Evolutionary conservation across 2,888 invertebrate genomes (phyloP), one percentile per base, ranked within the genome.

Genomic region (Hyposoter didymator): DNA sequence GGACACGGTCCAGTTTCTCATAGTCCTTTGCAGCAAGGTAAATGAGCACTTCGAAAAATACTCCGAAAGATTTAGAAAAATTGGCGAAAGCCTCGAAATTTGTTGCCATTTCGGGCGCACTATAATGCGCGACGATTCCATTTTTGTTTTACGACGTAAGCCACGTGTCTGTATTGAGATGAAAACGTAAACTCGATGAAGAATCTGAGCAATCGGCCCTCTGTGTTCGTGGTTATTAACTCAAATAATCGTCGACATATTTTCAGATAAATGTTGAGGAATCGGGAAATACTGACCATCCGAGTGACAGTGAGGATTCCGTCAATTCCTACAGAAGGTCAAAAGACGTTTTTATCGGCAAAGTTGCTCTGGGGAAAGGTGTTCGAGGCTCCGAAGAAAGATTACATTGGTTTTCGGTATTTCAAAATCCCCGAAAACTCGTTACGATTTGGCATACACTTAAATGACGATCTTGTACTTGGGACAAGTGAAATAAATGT

Each of bases 391-490:
- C 91, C 6, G 92, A 91, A 0, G 93, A 93, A 78, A 90, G 93
- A 47, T 82, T 93, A 2, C 94, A 94, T 74, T 94, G 94, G 94
- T 92, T 93, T 78, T 93, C 94, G 2, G 91, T 94, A 1, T 86
- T 94, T 17, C 93, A 94, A 85, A 94, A 93, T 88, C 94, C 94
- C 0, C 89, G 94, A 76, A 93, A 93, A 86, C 91, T 94, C n/a
- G 93, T 94, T 5, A 93, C 92, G 0, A 91, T 92, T 10, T 94
- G 94, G 94, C 94, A 94, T 81, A 90, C 90, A 1, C 89, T 94
- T 22, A 94, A 93, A 85, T 94, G 85, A 91, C 47, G 32, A 52
- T 43, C 45, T 62, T 72, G 43, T 70, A 32, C 55, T 64, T 78
- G 5, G 67, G 66, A 59, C 17, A 32, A 64, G 59, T 47, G 59